phyloP scores from a whole-genome alignment of 2,888 invertebrate species.

The Aspidiotus rigidus region DNA sequence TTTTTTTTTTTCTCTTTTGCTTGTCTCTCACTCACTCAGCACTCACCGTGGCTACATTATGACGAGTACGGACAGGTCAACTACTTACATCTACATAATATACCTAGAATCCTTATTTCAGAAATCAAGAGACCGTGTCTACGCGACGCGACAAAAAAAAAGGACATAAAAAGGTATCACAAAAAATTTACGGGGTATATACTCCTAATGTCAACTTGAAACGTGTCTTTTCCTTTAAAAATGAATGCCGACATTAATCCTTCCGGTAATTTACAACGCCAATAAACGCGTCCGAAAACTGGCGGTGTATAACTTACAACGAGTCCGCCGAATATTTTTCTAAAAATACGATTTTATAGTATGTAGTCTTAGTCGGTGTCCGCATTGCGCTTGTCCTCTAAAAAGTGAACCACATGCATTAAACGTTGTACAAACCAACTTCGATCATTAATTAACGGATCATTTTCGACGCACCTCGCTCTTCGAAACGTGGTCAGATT shows the following conservation, averaged over 20 bases:
- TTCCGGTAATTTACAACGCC: neutral
- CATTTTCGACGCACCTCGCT: neutral
- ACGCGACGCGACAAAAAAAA: neutral
- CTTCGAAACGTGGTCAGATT: no score
- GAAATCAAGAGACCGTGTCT: no score
- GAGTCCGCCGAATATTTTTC: neutral
- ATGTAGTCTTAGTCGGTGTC: neutral
- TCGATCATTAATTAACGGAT: conserved; percentile 2
- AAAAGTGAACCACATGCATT: neutral
- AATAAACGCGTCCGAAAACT: neutral
- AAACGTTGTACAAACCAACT: neutral
- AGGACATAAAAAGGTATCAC: neutral
- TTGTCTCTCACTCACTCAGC: no score
- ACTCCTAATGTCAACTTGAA: neutral
- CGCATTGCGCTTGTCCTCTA: neutral
- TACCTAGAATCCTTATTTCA: no score
- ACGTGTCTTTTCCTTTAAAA: neutral
- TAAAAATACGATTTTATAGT: neutral
- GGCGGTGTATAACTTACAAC: neutral
- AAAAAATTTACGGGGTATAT: neutral
- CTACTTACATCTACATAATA: no score
- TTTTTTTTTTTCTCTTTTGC: no score
- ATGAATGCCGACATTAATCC: neutral
- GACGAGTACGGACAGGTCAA: no score
- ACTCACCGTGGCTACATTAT: no score